Percentiles rank a stretch among this genome's conserved stretches.
These are phyloP conservation scores for Babylonia areolata DNA, from an alignment of 1,140 invertebrate genomes.

Conservation along the genomic window DNA sequence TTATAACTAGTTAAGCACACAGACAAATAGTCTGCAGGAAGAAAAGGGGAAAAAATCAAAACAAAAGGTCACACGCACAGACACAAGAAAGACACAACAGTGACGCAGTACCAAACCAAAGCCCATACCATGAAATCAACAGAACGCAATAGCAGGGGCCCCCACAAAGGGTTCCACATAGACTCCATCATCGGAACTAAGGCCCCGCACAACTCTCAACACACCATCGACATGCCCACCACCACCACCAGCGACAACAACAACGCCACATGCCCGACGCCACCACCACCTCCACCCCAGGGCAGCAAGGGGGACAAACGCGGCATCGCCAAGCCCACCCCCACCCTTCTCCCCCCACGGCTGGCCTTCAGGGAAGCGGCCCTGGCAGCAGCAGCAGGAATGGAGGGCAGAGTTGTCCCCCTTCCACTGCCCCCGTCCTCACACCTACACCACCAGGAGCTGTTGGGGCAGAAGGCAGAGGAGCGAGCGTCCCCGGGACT, in stretches of 20 bases:
- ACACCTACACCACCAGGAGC: background rate
- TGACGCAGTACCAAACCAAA: too few species aligned
- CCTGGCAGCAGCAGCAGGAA: too few species aligned
- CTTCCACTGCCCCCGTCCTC: background rate
- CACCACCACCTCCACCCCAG: background rate
- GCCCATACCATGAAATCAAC: too few species aligned
- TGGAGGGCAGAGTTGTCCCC: background rate
- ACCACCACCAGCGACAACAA: conserved; percentile 34
- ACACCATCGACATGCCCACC: background rate
- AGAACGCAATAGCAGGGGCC: too few species aligned
- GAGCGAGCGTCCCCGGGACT: conserved; percentile 29
- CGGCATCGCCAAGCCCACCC: background rate
- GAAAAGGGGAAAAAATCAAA: too few species aligned
- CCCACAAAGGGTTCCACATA: conserved; percentile 80
- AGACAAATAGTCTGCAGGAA: too few species aligned
- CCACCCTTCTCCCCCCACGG: background rate
- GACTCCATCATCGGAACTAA: conserved; percentile 93
- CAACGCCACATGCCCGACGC: background rate
- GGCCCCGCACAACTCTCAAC: too few species aligned
- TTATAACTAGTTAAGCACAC: too few species aligned
- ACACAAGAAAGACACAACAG: too few species aligned
- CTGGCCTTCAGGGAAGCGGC: background rate
- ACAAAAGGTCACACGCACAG: too few species aligned
- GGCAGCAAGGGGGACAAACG: background rate
- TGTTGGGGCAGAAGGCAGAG: background rate